These are phyloP conservation scores for Acrocyrtus sp. DNA, from an alignment of 2,888 invertebrate species.

Conservation along the genomic window DNA sequence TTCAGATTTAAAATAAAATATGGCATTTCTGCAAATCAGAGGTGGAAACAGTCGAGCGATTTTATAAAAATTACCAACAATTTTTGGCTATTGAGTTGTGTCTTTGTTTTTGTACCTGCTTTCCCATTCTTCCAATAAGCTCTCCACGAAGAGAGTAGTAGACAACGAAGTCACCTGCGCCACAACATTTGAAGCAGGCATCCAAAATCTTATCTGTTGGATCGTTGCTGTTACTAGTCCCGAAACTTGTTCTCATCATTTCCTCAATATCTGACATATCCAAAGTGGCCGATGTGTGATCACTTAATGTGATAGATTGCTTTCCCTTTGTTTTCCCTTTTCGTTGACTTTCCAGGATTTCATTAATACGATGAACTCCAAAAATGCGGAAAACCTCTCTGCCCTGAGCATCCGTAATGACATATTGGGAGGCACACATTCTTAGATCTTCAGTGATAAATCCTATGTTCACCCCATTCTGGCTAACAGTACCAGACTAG, in stretches of 20 bases:
- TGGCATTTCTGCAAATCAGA: too few relatives aligned
- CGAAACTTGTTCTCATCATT: slow-evolving; percentile 32
- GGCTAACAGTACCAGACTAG: slow-evolving; percentile 45
- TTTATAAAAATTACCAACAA: too few relatives aligned
- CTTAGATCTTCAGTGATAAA: slow-evolving; percentile 53
- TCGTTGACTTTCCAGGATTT: slow-evolving; percentile 29
- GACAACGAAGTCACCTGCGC: slow-evolving; percentile 51
- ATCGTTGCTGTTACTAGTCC: slow-evolving; percentile 6
- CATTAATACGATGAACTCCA: slow-evolving; percentile 40
- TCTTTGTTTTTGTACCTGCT: too few relatives aligned
- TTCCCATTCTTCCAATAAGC: slow-evolving; percentile 44
- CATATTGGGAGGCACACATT: slow-evolving; percentile 54
- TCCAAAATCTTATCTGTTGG: slow-evolving; percentile 37
- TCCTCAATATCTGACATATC: slow-evolving; percentile 24
- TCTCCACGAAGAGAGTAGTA: slow-evolving; percentile 39
- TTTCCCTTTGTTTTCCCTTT: slow-evolving; percentile 22
- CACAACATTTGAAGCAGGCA: slow-evolving; percentile 46
- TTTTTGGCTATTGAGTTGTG: too few relatives aligned
- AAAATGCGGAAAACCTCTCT: slow-evolving; percentile 53
- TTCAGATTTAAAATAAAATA: too few relatives aligned
- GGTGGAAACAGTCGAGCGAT: too few relatives aligned
- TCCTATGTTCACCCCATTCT: slow-evolving; percentile 55
- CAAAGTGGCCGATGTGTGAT: slow-evolving; percentile 26
- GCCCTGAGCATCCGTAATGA: slow-evolving; percentile 54
- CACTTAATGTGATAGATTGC: slow-evolving; percentile 24